Conservation (phyloP, 2,797 vertebrate species). For the Gallirallus australis region DNA sequence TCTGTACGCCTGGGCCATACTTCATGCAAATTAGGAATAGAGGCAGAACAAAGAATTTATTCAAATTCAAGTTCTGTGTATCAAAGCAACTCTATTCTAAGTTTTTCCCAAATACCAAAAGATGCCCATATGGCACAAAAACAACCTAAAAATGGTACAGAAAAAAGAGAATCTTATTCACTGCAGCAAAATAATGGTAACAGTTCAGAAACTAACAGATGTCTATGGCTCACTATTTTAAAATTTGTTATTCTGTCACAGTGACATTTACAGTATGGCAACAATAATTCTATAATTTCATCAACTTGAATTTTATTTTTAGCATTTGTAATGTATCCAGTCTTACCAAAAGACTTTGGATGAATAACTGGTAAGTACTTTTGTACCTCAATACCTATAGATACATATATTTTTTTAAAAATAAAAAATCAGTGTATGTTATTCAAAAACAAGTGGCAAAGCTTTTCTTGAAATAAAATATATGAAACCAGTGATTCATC, state of each 20-base stretch:
- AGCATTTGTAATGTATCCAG: not conserved
- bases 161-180: conserved; percentile 5
- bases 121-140: conserved; percentile 43
- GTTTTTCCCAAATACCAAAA: conserved; percentile 23
- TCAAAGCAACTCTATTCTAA: conserved; percentile 31
- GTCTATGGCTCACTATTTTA: conserved; percentile 35
- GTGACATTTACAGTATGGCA: conserved; percentile 48
- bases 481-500: not conserved
- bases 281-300: not conserved
- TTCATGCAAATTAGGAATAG: not conserved
- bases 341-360: not conserved
- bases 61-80: not conserved
- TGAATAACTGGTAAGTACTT: not conserved
- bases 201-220: conserved; percentile 62
- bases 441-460: not conserved
- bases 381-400: not conserved
- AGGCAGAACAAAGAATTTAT: conserved; percentile 6
- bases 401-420: not conserved
- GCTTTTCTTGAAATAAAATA: not conserved
- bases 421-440: not conserved
- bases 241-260: conserved; percentile 19
- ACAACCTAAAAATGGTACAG: conserved; percentile 40
- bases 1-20: not conserved
- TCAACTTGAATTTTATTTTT: not conserved
- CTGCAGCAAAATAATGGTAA: conserved; percentile 30